These are phyloP conservation scores for Mormoops blainvillei DNA, from an alignment of 2,113 vertebrate species.

Conservation along the genomic window DNA sequence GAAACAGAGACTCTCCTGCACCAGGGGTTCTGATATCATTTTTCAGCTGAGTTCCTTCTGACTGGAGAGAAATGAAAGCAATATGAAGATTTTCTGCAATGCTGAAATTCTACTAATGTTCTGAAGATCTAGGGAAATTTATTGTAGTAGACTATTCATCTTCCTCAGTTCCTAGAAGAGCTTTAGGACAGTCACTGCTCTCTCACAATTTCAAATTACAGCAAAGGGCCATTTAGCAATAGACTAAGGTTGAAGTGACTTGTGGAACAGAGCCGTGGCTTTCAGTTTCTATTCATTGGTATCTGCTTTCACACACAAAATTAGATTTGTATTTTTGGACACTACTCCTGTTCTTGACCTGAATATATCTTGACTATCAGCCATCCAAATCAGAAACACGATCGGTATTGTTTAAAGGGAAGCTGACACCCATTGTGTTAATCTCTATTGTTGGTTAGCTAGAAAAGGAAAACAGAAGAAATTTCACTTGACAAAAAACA, in stretches of 20 bases:
- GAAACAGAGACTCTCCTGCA: not conserved
- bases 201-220: not conserved
- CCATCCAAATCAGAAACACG: not conserved
- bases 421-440: not conserved
- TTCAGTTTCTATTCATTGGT: not conserved
- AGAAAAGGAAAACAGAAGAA: not conserved
- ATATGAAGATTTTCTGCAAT: not conserved
- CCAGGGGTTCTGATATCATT: not conserved
- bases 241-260: not conserved
- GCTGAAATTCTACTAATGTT: not conserved
- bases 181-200: not conserved
- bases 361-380: not conserved
- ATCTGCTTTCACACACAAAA: not conserved
- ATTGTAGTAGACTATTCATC: not conserved
- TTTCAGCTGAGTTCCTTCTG: not conserved
- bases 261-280: not conserved
- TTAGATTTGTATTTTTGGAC: not conserved
- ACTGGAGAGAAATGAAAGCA: not conserved
- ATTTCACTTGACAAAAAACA: not conserved
- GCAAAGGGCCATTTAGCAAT: not conserved
- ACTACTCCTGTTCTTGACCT: not conserved
- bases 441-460: not conserved
- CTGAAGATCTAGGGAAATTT: not conserved
- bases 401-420: not conserved
- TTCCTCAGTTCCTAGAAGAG: not conserved